Base-by-base conservation (phyloP, 2,797 vertebrate genomes). In the Vireo griseus region DNA sequence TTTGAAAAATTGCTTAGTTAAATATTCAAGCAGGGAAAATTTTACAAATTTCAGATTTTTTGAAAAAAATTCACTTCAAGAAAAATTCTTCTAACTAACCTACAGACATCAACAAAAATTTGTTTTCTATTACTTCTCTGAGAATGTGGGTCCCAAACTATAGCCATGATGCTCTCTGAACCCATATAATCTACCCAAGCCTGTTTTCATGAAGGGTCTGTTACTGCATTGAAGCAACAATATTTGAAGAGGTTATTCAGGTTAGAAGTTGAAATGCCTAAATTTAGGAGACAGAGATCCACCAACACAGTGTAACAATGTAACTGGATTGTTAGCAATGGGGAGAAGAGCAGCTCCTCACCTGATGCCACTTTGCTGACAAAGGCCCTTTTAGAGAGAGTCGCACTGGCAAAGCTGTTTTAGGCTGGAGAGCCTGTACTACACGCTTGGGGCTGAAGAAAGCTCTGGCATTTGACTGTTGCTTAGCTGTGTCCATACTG, bases 401-500 rank as follows among this genome's bases (percentile, higher is more conserved):
- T 16, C 5, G 11, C 0, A 8, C 6, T 16, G 29, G 44, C 31
- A n/a, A 31, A 73, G 25, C n/a, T 13, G 24, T 63, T 76, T n/a
- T 26, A 7, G n/a, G 6, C 48, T 7, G 59, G 18, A 31, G 13
- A 79, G 22, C 22, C 31, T 2, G 28, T 24, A 7, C 18, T 22
- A 5, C 18, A 17, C 33, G 13, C 39, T 40, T 40, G 39, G 39
- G 39, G 25, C 54, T 78, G 50, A 13, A 33, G 16, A 1, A 2
- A 39, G 9, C 19, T 39, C 40, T 17, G 26, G 14, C 37, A 13
- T 4, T 11, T 42, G 31, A 11, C 29, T 6, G 10, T 3, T 45
- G 16, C 20, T 16, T 5, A 28, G 39, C 83, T 37, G 16, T 26
- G 69, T 11, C 47, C 11, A 0, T 2, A 2, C 1, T 1, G 1